Base-by-base conservation (phyloP, 2,888 invertebrate genomes). In the Apamea sordens region DNA sequence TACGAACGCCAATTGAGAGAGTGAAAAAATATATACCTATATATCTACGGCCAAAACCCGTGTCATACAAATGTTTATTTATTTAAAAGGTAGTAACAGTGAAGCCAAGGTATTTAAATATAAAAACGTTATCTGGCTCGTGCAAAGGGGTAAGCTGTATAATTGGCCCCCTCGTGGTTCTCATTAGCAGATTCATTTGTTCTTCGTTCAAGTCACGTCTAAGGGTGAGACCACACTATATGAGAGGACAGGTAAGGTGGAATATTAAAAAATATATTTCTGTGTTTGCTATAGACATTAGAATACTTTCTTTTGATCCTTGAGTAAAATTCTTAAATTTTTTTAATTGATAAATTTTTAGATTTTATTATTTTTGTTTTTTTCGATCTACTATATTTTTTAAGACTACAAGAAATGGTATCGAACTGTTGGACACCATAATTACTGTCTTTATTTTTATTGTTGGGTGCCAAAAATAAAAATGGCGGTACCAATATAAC, bases 121-220 rank as follows among this genome's bases (percentile, higher is more conserved):
- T 73, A 86, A 74, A 77, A 80, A 84, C 70, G 50, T 77, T 87
- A 84, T 82, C 82, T 80, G 32, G 64, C n/a, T 41, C 36, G 44
- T 18, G 73, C 59, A 73, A 67, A 74, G 71, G 67, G 73, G 76
- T 69, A 61, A 80, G 79, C 79, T 77, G 77, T 76, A 81, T 92
- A 93, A 92, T 91, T 92, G 90, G 89, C 81, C 75, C 88, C 86
- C 88, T 88, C 76, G 90, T 78, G 88, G 89, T 77, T 83, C 89
- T 91, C 89, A 91, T 93, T 92, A 92, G 86, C 83, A 88, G 89
- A 90, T 91, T 88, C 90, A 90, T 91, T 91, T 90, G 91, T 89
- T 87, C 88, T 77, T 75, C 64, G 84, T 76, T 78, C 64, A 77
- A 76, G 59, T 67, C 47, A 44, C 50, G 71, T 44, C 64, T 80